Percentiles rank a stretch among this genome's conserved stretches.
Evolutionary conservation across 1,140 invertebrate species (phyloP).

Genomic region (Eupristina koningsbergeri): DNA sequence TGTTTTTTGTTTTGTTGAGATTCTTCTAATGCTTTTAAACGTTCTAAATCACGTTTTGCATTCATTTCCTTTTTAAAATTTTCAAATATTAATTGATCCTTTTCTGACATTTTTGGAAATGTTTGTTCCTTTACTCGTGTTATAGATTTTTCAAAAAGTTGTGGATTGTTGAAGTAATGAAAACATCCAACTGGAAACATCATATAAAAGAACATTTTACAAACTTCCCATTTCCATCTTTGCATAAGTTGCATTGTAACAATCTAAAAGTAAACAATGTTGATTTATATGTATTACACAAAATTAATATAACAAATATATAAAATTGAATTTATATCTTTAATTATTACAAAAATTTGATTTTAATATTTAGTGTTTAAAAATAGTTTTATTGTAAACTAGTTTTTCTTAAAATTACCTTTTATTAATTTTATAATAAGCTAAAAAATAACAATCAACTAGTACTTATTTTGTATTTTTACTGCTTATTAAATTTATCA

Average conservation of each 20-base stretch:
- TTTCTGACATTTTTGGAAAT: slow-evolving; percentile 55
- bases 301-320: not conserved
- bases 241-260: slow-evolving; percentile 76
- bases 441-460: too few relatives aligned
- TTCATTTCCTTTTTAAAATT: slow-evolving; percentile 45
- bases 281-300: not conserved
- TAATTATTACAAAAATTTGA: not conserved
- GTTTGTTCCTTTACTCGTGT: slow-evolving; percentile 79
- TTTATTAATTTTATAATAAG: not conserved
- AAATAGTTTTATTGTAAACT: not conserved
- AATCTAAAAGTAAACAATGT: slow-evolving; percentile 21
- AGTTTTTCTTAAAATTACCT: not conserved
- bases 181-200: slow-evolving; percentile 87
- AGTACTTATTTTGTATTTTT: too few relatives aligned
- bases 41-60: not conserved
- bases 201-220: slow-evolving; percentile 88
- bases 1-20: not conserved
- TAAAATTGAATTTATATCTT: not conserved
- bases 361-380: not conserved
- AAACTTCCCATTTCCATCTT: slow-evolving; percentile 85
- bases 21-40: slow-evolving; percentile 46
- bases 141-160: slow-evolving; percentile 86
- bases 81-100: not conserved
- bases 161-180: slow-evolving; percentile 89
- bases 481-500: too few relatives aligned